Base-by-base conservation (phyloP, 2,113 vertebrate species). In the Aleadryas rufinucha region DNA sequence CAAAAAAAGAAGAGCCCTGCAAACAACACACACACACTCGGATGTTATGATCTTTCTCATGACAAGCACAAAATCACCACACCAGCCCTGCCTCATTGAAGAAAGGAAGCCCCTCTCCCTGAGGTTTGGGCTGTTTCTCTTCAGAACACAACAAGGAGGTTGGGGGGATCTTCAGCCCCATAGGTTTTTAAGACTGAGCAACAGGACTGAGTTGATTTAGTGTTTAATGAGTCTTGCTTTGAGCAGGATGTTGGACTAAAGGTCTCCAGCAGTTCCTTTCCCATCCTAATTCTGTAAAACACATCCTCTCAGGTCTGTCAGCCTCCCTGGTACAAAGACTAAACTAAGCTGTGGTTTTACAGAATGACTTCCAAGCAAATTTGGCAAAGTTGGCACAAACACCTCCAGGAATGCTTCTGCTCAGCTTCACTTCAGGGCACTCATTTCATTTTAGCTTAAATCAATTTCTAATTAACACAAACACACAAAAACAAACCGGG, bases 1-100 rank as follows among this genome's bases (percentile, higher is more conserved):
- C 99, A 95, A 99, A 99, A 97, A 99, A 99, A 33, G 97, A 75
- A 23, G 98, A 98, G 56, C 99, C 99, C 99, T 99, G 97, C n/a
- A 93, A 97, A 80, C 88, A 63, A 75, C 69, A 69, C 30, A 75
- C 22, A 81, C 87, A 12, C 39, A 49, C 60, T 78, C 6, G 47
- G 39, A 37, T 22, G 49, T 68, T 56, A 74, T 8, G 6, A 10
- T 28, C 53, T 24, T 63, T 33, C 24, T 15, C 35, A 47, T 2
- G 10, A 33, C 3, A 3, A 87, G 45, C 21, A 77, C 7, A 42
- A n/a, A 75, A 68, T 37, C 33, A 70, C 31, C 89, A 41, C 47
- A 10, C 8, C 27, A 45, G 10, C 52, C 69, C 57, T 60, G 28
- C 30, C 63, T 69, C 0, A 0, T 33, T 21, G 8, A 60, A 49